Percentiles rank a stretch among this genome's conserved stretches.
Evolutionary conservation across 2,113 vertebrate species (phyloP).

Genomic region (Euleptes europaea): DNA sequence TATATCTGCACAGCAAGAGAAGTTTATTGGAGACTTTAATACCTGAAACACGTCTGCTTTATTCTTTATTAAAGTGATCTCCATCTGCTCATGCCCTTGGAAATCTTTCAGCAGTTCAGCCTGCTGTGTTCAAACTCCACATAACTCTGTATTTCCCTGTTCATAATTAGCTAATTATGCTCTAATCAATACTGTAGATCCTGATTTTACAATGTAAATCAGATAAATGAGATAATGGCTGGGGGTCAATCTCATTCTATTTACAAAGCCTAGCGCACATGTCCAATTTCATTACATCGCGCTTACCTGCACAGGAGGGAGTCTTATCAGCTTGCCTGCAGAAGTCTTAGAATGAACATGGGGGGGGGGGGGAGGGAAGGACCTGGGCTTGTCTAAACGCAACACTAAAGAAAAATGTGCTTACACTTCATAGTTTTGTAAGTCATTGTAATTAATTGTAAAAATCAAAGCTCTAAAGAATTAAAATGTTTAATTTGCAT

Average conservation of each 20-base stretch:
- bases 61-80: constrained; percentile 68
- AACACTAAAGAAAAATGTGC: constrained; percentile 44
- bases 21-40: constrained; percentile 48
- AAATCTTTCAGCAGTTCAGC: constrained; percentile 64
- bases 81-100: constrained; percentile 73
- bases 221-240: constrained; percentile 83
- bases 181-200: constrained; percentile 86
- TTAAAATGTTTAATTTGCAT: constrained; percentile 59
- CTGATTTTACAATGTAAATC: constrained; percentile 85
- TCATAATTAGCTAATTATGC: constrained; percentile 87
- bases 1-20: constrained; percentile 36
- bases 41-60: constrained; percentile 54
- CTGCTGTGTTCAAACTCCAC: constrained; percentile 63
- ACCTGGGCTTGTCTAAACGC: constrained; percentile 38
- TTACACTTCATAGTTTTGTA: constrained; percentile 31
- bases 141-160: constrained; percentile 67
- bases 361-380: constrained; percentile 36
- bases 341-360: constrained; percentile 52
- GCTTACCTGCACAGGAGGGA: constrained; percentile 64
- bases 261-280: constrained; percentile 69
- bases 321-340: constrained; percentile 72
- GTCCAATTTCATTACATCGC: constrained; percentile 77
- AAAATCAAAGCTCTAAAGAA: constrained; percentile 45
- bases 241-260: constrained; percentile 79
- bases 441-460: constrained; percentile 52